A percentile compares a stretch with the other conserved stretches of the same genome.
phyloP scores from a whole-genome alignment of 2,888 invertebrate species.

The Pyrgus malvae region DNA sequence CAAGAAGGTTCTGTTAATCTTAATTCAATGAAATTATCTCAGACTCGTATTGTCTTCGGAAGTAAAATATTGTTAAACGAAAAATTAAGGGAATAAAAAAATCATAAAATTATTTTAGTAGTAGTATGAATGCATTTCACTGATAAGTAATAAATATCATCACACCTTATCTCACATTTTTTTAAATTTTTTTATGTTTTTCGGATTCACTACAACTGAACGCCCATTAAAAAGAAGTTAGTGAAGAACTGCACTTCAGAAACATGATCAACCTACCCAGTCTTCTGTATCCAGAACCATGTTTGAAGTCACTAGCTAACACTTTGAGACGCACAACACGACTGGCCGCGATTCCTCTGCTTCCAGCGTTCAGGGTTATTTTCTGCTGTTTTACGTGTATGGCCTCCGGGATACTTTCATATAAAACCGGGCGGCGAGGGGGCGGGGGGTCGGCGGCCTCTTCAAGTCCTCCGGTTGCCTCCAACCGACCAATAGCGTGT shows the following conservation, averaged over 20 bases:
- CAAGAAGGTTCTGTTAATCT: too few species aligned
- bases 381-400: slow-evolving; percentile 70
- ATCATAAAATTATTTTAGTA: too few species aligned
- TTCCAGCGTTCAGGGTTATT: slow-evolving; percentile 81
- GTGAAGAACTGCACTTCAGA: slow-evolving; percentile 17
- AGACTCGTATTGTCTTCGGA: too few species aligned
- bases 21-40: too few species aligned
- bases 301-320: slow-evolving; percentile 77
- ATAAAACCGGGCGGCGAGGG: slow-evolving; percentile 51
- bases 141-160: too few species aligned
- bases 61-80: too few species aligned
- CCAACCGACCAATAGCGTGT: slow-evolving; percentile 72
- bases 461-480: slow-evolving; percentile 67
- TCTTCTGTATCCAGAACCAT: slow-evolving; percentile 80
- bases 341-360: slow-evolving; percentile 67
- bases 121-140: too few species aligned
- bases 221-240: slow-evolving; percentile 1
- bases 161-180: too few species aligned
- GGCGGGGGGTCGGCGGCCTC: slow-evolving; percentile 48
- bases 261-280: slow-evolving; percentile 65
- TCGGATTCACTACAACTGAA: too few species aligned
- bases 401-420: slow-evolving; percentile 71
- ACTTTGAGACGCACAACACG: slow-evolving; percentile 82
- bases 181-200: too few species aligned
- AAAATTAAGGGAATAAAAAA: too few species aligned